Percentiles rank a stretch among this genome's conserved stretches.
Conservation (phyloP, 2,113 vertebrate species). For the Onychorhynchus coronatus region DNA sequence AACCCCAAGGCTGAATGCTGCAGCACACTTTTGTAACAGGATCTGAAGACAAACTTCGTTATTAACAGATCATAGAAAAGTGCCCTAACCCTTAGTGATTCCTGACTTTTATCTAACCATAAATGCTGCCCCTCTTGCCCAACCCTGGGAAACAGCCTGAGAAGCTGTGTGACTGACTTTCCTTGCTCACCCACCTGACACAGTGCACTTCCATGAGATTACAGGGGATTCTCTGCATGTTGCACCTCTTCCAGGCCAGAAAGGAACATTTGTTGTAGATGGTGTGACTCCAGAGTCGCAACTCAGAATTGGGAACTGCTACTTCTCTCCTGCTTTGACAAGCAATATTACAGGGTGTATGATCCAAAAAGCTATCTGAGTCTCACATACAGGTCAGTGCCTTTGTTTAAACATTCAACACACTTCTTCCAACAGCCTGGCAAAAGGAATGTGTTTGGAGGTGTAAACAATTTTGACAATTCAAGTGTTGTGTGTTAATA, state of each 20-base stretch:
- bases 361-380: background rate
- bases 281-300: background rate
- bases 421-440: slow-evolving; percentile 1
- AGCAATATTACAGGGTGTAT: background rate
- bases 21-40: background rate
- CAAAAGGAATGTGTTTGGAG: slow-evolving; percentile 39
- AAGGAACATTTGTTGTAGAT: background rate
- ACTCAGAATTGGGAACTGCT: background rate
- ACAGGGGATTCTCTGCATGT: background rate
- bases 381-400: background rate
- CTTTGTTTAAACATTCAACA: slow-evolving; percentile 13
- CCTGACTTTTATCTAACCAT: background rate
- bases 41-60: background rate
- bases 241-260: background rate
- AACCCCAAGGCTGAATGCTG: background rate
- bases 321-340: background rate
- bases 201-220: rapidly evolving
- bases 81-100: background rate
- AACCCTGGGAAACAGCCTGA: background rate
- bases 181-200: background rate
- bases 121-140: background rate
- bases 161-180: background rate
- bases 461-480: slow-evolving; percentile 54
- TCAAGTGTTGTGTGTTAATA: slow-evolving; percentile 34
- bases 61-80: background rate